Conservation (phyloP, 2,888 invertebrate genomes). For the Lamellibrachia columna region DNA sequence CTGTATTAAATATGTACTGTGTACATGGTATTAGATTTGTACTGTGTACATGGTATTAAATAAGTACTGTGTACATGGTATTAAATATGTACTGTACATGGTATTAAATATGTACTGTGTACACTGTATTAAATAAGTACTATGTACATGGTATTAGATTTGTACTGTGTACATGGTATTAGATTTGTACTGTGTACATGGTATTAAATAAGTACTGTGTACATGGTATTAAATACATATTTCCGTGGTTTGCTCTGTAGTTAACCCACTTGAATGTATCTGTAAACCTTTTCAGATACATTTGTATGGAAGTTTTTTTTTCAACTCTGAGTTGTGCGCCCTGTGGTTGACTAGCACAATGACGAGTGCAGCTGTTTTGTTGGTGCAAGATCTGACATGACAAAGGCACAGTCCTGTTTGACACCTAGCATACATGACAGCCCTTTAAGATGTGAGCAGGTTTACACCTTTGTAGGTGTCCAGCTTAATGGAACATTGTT, state of each 20-base stretch:
- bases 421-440: neutral
- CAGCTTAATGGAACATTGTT: slow-evolving; percentile 16
- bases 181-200: no score
- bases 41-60: no score
- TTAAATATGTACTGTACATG: no score
- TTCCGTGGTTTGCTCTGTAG: neutral
- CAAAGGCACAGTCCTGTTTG: neutral
- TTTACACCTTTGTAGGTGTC: neutral
- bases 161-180: no score
- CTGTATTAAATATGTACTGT: no score
- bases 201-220: neutral
- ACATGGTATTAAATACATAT: neutral
- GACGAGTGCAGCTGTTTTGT: neutral
- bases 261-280: neutral
- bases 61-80: no score
- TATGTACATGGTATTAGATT: no score
- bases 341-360: neutral
- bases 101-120: no score
- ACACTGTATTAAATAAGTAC: no score
- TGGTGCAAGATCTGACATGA: neutral
- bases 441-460: neutral
- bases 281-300: neutral
- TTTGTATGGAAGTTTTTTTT: neutral
- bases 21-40: no score
- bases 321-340: neutral